Base-by-base conservation (phyloP, 2,113 vertebrate genomes). In the Dascyllus trimaculatus region DNA sequence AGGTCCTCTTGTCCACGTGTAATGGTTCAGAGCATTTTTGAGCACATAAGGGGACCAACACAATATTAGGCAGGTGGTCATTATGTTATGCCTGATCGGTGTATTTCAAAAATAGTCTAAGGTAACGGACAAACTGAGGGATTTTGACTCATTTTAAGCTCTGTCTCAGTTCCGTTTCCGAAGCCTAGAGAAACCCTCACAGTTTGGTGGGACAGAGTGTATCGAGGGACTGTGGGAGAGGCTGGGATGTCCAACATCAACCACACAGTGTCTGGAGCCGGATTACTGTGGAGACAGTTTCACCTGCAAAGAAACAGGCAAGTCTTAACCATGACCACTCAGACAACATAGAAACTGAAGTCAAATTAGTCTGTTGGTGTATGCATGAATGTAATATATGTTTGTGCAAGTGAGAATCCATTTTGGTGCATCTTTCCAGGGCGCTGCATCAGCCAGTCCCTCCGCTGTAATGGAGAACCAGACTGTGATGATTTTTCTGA, bases 401-500 rank as follows among this genome's bases (percentile, higher is more conserved):
- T 70, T 0, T 22, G 8, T 45, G n/a, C 45, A 24, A 32, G 14
- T 64, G 13, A 49, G 18, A 7, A 21, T 76, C 52, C 15, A 0
- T 26, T 54, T 25, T 54, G 11, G 22, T 14, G n/a, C 61, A 0
- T 63, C 6, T 24, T 9, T 75, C 5, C 51, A 99, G 98, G 96
- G 19, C 96, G 97, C 54, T 99, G 97, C 80, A 94, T 99, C 81
- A 94, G 95, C 87, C 87, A 56, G 69, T 92, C 93, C 7, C 96
- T 99, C 0, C 81, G 94, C 21, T 99, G 98, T 71, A 98, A 99
- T 0, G 96, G 96, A 60, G 96, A 98, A 22, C 0, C 0, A 0
- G 97, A 99, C 90, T 99, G 98, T 78, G 74, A 88, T 0, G 95
- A 96, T 21, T 88, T 75, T 3, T 96, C 96, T 10, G 98, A 99